Percentiles rank a stretch among this genome's conserved stretches.
phyloP scores from a whole-genome alignment of 2,113 vertebrate species.

The Gallinago undulata region DNA sequence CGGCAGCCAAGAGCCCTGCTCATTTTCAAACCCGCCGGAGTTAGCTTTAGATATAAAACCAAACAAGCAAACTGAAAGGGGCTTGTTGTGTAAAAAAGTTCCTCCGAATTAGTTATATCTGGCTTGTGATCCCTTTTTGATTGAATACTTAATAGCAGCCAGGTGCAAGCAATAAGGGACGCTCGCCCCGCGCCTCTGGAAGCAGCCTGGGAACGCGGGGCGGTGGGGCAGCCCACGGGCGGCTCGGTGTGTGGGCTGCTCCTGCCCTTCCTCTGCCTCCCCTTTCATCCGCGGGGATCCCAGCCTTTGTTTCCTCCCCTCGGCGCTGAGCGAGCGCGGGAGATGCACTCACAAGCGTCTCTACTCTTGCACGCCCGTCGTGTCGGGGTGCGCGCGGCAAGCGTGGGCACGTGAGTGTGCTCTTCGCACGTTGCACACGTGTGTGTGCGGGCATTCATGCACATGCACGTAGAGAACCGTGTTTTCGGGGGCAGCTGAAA shows the following conservation, averaged over 20 bases:
- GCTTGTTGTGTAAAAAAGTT: conserved; percentile 54
- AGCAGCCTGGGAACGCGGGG: conserved; percentile 56
- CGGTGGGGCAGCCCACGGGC: conserved; percentile 19
- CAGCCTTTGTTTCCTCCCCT: neutral
- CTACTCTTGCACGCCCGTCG: fast-evolving
- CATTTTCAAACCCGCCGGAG: conserved; percentile 30
- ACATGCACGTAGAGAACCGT: fast-evolving
- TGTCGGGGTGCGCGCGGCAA: no score
- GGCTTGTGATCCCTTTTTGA: conserved; percentile 71
- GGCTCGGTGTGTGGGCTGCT: conserved; percentile 56
- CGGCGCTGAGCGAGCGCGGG: fast-evolving
- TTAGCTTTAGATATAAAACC: conserved; percentile 42
- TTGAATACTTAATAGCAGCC: conserved; percentile 73
- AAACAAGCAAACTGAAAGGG: conserved; percentile 55
- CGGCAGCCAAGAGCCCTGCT: conserved; percentile 37
- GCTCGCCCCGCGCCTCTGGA: neutral
- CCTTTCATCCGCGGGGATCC: neutral
- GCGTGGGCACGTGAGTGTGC: fast-evolving
- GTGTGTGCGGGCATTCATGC: neutral
- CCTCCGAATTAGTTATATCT: conserved; percentile 69
- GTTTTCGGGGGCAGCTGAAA: neutral
- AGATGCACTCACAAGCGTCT: neutral
- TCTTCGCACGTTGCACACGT: fast-evolving
- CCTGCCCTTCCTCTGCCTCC: conserved; percentile 55
- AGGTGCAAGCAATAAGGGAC: conserved; percentile 62